A percentile compares a stretch with the other conserved stretches of the same genome.
phyloP scores from a whole-genome alignment of 2,797 vertebrate genomes.

The Hyperoplus lanceolatus region DNA sequence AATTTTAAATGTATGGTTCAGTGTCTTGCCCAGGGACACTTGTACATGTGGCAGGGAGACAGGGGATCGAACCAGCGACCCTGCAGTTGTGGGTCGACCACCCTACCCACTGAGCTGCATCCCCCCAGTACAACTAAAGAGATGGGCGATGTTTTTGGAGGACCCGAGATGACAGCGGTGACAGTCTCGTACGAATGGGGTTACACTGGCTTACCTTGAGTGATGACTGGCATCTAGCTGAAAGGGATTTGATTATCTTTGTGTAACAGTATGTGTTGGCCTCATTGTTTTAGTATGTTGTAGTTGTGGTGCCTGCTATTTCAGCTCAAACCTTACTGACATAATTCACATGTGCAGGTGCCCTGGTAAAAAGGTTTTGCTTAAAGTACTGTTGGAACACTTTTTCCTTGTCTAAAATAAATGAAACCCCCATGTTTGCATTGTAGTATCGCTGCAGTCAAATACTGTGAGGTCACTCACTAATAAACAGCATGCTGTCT shows the following conservation, averaged over 20 bases:
- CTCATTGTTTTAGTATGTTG: not conserved
- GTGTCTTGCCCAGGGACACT: no score
- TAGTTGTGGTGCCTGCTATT: not conserved
- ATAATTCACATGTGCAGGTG: not conserved
- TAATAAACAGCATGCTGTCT: constrained; percentile 23
- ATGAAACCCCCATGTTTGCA: not conserved
- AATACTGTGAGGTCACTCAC: constrained; percentile 4
- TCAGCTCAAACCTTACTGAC: not conserved
- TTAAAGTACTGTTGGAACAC: not conserved
- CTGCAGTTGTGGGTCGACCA: no score
- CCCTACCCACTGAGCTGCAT: no score
- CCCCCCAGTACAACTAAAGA: no score
- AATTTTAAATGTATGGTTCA: no score
- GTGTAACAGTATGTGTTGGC: not conserved
- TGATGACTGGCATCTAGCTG: not conserved
- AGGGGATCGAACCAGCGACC: no score
- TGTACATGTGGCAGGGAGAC: no score
- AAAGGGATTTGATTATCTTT: constrained; percentile 4
- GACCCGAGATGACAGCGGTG: not conserved
- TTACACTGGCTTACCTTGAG: not conserved
- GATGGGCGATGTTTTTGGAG: no score
- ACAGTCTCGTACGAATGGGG: not conserved
- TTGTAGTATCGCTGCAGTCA: not conserved
- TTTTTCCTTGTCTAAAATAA: not conserved
- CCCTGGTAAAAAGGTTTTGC: not conserved